Conservation (phyloP, 1,140 invertebrate species). For the Homarus americanus region DNA sequence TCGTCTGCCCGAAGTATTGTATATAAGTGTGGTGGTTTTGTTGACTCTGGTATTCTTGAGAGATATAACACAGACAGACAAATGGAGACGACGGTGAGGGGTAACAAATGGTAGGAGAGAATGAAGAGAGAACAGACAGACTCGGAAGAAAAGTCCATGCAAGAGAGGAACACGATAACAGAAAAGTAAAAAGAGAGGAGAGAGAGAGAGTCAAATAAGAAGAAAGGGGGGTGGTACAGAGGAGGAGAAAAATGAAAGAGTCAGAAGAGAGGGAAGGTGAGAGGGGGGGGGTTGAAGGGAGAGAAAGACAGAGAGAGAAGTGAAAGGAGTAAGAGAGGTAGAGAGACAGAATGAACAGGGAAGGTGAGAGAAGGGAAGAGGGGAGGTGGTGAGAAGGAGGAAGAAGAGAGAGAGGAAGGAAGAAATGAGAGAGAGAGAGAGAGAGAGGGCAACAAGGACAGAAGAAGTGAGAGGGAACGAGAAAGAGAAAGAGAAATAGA, state of each 20-base stretch:
- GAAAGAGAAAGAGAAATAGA: not conserved
- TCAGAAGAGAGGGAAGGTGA: not conserved
- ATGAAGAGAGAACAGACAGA: too few relatives aligned
- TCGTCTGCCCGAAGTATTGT: too few relatives aligned
- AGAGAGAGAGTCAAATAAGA: not conserved
- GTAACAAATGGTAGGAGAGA: too few relatives aligned
- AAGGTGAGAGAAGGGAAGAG: too few relatives aligned
- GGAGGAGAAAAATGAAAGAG: not conserved
- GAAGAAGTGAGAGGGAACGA: not conserved
- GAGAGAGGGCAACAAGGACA: not conserved
- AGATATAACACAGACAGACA: too few relatives aligned
- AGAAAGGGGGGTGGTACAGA: not conserved
- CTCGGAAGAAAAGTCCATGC: too few relatives aligned
- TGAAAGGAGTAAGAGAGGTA: not conserved
- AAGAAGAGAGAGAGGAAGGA: too few relatives aligned
- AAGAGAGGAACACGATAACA: not conserved
- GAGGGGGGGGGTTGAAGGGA: not conserved
- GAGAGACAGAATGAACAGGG: not conserved
- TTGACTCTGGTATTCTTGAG: too few relatives aligned
- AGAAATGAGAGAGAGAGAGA: not conserved
- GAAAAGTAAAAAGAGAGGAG: not conserved
- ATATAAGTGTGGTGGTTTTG: too few relatives aligned
- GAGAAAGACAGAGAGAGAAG: not conserved
- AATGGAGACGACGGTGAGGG: too few relatives aligned
- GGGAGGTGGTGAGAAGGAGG: not conserved